Base-by-base conservation (phyloP, 1,140 invertebrate genomes). In the Sycophila sp. region DNA sequence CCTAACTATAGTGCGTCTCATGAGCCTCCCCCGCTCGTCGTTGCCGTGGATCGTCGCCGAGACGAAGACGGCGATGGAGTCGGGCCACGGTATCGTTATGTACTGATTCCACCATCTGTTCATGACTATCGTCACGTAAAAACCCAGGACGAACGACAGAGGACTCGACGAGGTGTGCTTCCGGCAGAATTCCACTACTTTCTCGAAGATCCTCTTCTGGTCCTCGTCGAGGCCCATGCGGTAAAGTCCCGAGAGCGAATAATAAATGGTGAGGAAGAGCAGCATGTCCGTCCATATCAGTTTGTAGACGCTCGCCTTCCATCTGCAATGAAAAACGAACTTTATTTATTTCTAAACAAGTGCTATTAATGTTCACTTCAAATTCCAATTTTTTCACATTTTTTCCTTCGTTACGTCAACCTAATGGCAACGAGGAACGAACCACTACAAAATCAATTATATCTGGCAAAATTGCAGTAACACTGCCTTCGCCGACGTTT, bases 21-120 rank as follows among this genome's bases (percentile, higher is more conserved):
- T 94, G 34, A 97, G 87, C 60, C 95, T 90, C n/a, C 94, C 94
- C 68, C 94, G 89, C 72, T 97, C 95, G 80, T 97, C 94, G 87
- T 94, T 90, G 4, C 90, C 90, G 36, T 90, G 88, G 60, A 91
- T 90, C 72, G 92, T 93, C 10, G 92, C 91, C 47, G 92, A 93
- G 42, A 96, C 93, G 83, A 93, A 95, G 3, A 96, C 93, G 11
- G 94, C 94, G 70, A 94, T 89, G 5, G 92, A 90, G 84, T 94
- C 93, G 0, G 93, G 93, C 91, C 92, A 94, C 19, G 93, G 93
- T 77, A 93, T 92, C 71, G 81, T 82, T 79, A 89, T 90, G 77
- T 95, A 97, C 81, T 97, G 96, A 82, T 89, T 92, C 96, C 96
- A 97, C 96, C 96, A 98, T 79, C 96, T 89, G 8, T 91, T 92